These are phyloP conservation scores for Pogonocherus hispidulus DNA, from an alignment of 2,888 invertebrate genomes.

Conservation along the genomic window DNA sequence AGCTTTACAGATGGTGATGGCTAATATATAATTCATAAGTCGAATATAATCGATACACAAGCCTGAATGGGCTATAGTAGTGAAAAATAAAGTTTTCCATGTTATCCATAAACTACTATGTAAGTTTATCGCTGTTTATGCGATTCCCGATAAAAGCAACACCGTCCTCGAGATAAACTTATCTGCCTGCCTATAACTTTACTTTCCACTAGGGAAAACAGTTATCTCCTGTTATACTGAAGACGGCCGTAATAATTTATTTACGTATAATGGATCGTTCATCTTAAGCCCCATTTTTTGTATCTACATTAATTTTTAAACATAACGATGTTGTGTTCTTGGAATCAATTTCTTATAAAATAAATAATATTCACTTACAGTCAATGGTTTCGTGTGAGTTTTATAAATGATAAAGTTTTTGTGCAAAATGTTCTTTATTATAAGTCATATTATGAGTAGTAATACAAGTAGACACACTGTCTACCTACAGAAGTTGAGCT, in stretches of 20 bases:
- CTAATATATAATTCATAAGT: conserved; percentile 26
- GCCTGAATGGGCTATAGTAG: not conserved
- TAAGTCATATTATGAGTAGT: no score
- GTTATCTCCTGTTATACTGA: conserved; percentile 10
- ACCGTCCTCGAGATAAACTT: conserved; percentile 11
- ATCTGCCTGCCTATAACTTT: conserved; percentile 26
- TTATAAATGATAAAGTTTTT: no score
- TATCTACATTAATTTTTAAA: no score
- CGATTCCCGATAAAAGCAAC: conserved; percentile 22
- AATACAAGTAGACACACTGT: no score
- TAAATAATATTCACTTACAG: no score
- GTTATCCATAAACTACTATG: conserved; percentile 25
- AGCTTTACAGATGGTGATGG: not conserved
- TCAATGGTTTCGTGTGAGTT: no score
- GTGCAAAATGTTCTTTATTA: no score
- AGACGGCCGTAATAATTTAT: conserved; percentile 12
- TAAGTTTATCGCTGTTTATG: conserved; percentile 26
- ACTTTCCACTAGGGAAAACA: conserved; percentile 17
- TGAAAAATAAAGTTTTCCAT: conserved; percentile 5
- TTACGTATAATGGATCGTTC: conserved; percentile 4
- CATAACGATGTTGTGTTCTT: no score
- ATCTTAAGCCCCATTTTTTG: not conserved
- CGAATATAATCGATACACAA: conserved; percentile 12
- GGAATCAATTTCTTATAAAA: not conserved
- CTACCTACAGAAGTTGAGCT: no score